phyloP scores from a whole-genome alignment of 1,140 invertebrate genomes.

The Armadillidium nasatum region DNA sequence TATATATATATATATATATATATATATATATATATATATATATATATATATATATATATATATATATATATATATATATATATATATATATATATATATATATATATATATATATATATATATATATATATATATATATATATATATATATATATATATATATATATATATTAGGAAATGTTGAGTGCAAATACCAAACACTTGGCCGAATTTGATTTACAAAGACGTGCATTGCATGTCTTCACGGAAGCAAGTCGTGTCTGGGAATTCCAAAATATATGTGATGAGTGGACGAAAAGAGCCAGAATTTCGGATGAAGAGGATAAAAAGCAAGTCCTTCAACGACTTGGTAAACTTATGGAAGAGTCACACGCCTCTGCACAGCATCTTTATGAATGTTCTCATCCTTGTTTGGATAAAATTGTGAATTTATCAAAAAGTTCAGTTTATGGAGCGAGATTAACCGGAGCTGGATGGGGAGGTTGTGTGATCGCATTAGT shows the following conservation, averaged over 20 bases:
- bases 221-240: constrained; percentile 82
- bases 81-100: not conserved
- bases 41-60: too few relatives aligned
- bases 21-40: too few relatives aligned
- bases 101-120: not conserved
- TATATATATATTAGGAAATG: constrained; percentile 49
- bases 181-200: constrained; percentile 65
- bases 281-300: constrained; percentile 50
- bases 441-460: constrained; percentile 72
- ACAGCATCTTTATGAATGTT: constrained; percentile 84
- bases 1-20: too few relatives aligned
- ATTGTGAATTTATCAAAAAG: constrained; percentile 72
- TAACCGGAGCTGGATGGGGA: constrained; percentile 97
- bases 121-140: not conserved
- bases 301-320: constrained; percentile 38
- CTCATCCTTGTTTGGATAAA: constrained; percentile 78
- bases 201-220: constrained; percentile 69
- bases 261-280: constrained; percentile 64
- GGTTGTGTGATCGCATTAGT: constrained; percentile 88
- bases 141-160: constrained; percentile 3
- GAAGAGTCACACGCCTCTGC: constrained; percentile 81
- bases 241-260: constrained; percentile 68
- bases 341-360: constrained; percentile 77
- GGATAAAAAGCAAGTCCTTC: constrained; percentile 51
- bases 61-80: not conserved